Evolutionary conservation across 2,113 vertebrate species (phyloP).

Genomic region (Sigmodon hispidus): DNA sequence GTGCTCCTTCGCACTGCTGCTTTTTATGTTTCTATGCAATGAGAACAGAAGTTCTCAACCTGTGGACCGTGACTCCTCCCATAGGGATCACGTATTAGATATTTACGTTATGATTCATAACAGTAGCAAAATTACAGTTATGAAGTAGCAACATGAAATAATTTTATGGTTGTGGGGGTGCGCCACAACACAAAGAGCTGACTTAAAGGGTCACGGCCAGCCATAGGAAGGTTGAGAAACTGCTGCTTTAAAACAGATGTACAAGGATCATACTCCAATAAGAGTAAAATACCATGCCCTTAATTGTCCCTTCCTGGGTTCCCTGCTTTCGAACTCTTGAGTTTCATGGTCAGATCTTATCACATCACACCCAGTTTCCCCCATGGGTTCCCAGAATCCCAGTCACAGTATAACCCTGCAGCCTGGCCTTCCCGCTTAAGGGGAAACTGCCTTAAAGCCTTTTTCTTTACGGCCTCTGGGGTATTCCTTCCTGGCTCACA

Average conservation of each 20-base stretch:
- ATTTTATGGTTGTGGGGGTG: not conserved
- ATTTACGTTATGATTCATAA: not conserved
- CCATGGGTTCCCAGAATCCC: not conserved
- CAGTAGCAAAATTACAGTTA: not conserved
- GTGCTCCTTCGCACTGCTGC: not conserved
- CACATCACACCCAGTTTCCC: not conserved
- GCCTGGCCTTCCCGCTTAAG: not conserved
- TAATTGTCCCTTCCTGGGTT: not conserved
- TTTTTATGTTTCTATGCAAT: not conserved
- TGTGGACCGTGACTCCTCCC: not conserved
- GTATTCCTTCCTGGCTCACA: not conserved
- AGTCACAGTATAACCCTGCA: not conserved
- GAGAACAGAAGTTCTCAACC: not conserved
- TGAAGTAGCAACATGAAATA: not conserved
- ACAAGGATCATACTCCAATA: not conserved
- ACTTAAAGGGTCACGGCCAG: not conserved
- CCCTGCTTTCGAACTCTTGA: slow-evolving; percentile 25
- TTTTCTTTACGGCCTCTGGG: not conserved
- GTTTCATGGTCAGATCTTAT: not conserved
- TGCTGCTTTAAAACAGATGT: not conserved
- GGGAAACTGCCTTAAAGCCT: not conserved
- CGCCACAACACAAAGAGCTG: not conserved
- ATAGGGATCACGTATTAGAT: not conserved
- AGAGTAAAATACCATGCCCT: not conserved
- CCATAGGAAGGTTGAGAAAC: not conserved